Conservation (phyloP, 2,888 invertebrate genomes). For the Drosophila imparisetae region DNA sequence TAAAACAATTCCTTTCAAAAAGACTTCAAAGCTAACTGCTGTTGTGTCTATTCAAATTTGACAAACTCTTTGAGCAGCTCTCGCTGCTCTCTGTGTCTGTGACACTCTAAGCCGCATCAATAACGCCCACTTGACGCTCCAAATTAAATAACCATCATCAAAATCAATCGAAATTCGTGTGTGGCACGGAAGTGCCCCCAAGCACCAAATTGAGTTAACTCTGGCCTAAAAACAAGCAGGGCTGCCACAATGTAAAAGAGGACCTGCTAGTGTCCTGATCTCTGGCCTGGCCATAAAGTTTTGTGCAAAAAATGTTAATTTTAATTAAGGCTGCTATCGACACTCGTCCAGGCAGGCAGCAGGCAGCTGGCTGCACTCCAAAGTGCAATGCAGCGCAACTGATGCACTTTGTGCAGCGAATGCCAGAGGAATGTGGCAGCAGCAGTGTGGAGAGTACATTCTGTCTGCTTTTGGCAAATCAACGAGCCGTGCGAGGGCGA, state of each 20-base stretch:
- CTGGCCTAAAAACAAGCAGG: constrained; percentile 72
- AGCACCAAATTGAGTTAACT: constrained; percentile 74
- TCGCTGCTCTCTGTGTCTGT: constrained; percentile 14
- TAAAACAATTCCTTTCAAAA: not conserved
- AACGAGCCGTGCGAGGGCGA: constrained; percentile 52
- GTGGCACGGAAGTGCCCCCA: constrained; percentile 4
- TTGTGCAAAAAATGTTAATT: constrained; percentile 78
- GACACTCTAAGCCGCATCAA: constrained; percentile 64
- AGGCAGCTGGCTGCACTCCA: constrained; percentile 63
- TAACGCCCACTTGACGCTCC: constrained; percentile 75
- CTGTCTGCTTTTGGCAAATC: constrained; percentile 72
- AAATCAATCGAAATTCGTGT: constrained; percentile 67
- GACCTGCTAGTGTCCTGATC: constrained; percentile 28
- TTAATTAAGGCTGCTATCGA: constrained; percentile 80
- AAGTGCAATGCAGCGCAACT: constrained; percentile 79
- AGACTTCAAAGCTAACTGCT: not conserved
- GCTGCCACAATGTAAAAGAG: constrained; percentile 59
- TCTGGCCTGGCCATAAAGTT: constrained; percentile 55
- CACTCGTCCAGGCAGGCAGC: constrained; percentile 49
- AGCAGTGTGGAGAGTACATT: constrained; percentile 20
- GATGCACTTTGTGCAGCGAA: constrained; percentile 71
- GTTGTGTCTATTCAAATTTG: not conserved
- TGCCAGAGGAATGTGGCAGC: constrained; percentile 10
- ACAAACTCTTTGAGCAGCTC: constrained; percentile 21
- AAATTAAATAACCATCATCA: constrained; percentile 80